These are phyloP conservation scores for Pinna nobilis DNA, from an alignment of 1,140 invertebrate species.

Conservation along the genomic window DNA sequence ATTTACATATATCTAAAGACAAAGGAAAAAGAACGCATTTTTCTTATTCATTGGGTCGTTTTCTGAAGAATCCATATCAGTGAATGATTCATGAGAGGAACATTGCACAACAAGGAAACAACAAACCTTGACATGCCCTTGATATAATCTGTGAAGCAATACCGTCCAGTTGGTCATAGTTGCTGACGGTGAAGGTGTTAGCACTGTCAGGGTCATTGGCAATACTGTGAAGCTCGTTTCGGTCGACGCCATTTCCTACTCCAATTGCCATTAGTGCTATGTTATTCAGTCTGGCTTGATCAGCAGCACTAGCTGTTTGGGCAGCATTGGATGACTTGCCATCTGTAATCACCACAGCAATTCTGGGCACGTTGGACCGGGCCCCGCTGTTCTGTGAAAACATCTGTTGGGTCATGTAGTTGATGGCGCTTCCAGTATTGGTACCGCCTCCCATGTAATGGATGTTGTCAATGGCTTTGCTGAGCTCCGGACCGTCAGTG, in stretches of 20 bases:
- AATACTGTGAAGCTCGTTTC: slow-evolving; percentile 57
- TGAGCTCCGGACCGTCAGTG: slow-evolving; percentile 37
- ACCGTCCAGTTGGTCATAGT: slow-evolving; percentile 53
- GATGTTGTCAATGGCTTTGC: slow-evolving; percentile 50
- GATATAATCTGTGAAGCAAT: slow-evolving; percentile 45
- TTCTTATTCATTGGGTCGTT: background rate
- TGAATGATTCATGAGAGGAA: background rate
- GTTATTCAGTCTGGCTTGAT: slow-evolving; percentile 33
- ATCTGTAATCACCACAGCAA: slow-evolving; percentile 66
- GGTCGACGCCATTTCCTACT: slow-evolving; percentile 58
- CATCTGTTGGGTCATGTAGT: slow-evolving; percentile 53
- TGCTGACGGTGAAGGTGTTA: slow-evolving; percentile 55
- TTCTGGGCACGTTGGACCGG: slow-evolving; percentile 55
- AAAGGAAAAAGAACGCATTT: background rate
- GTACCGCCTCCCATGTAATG: slow-evolving; percentile 62
- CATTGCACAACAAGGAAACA: background rate
- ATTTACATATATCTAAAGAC: background rate
- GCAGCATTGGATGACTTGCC: slow-evolving; percentile 57
- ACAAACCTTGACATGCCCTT: slow-evolving; percentile 53
- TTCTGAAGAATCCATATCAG: background rate
- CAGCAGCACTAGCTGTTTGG: slow-evolving; percentile 40
- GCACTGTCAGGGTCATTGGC: slow-evolving; percentile 54
- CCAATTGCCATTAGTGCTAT: slow-evolving; percentile 54
- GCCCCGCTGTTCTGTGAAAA: slow-evolving; percentile 55
- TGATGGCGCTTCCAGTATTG: slow-evolving; percentile 62